Evolutionary conservation across 2,113 vertebrate genomes (phyloP).

Genomic region (Gymnorhina tibicen): DNA sequence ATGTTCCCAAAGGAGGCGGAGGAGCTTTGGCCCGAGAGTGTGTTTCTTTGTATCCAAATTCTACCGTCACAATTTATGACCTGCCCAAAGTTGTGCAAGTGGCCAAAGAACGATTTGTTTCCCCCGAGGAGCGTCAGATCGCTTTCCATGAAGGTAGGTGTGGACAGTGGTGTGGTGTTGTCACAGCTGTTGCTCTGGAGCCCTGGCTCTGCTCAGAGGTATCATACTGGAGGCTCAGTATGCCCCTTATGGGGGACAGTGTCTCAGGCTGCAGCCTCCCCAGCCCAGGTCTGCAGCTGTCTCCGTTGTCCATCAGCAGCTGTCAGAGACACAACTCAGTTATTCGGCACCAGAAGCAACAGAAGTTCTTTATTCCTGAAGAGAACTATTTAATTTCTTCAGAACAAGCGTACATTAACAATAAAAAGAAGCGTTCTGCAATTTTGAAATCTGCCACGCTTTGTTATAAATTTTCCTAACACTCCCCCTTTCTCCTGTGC

Average conservation of each 20-base stretch:
- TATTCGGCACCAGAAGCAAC: not conserved
- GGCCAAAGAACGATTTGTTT: constrained; percentile 73
- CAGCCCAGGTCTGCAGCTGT: not conserved
- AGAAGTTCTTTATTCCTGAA: not conserved
- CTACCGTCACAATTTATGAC: constrained; percentile 82
- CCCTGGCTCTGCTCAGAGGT: not conserved
- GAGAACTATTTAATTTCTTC: not conserved
- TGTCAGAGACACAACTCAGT: not conserved
- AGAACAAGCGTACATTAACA: not conserved
- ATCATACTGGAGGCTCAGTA: not conserved
- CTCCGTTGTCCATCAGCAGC: not conserved
- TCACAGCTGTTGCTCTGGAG: not conserved
- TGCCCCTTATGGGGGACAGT: not conserved
- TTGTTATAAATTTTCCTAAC: not conserved
- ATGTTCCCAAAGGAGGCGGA: constrained; percentile 76
- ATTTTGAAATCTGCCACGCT: not conserved
- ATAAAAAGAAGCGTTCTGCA: not conserved
- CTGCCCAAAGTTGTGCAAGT: constrained; percentile 76
- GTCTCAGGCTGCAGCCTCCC: not conserved
- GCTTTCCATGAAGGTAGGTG: constrained; percentile 77
- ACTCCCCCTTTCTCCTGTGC: not conserved
- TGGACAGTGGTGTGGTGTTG: fast-evolving
- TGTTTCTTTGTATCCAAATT: constrained; percentile 77
- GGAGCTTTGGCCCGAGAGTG: constrained; percentile 83
- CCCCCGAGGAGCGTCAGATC: constrained; percentile 58